A percentile compares a stretch with the other conserved stretches of the same genome.
Evolutionary conservation across 2,797 vertebrate genomes (phyloP).

Genomic region (Brotula barbata): DNA sequence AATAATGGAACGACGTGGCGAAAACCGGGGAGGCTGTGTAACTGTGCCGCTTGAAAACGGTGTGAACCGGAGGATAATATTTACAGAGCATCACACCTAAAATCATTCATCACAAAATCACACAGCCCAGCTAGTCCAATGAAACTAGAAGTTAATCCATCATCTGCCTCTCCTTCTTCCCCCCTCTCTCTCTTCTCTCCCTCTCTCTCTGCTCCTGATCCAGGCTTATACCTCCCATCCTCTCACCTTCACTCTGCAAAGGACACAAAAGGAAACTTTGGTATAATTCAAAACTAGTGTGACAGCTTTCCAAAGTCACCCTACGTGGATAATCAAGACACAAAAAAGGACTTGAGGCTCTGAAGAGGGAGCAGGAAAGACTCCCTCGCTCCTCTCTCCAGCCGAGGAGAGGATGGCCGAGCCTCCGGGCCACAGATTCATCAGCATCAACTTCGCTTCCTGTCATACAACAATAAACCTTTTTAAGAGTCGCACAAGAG

Average conservation of each 20-base stretch:
- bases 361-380: constrained; percentile 30
- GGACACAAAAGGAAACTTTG: constrained; percentile 71
- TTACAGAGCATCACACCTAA: constrained; percentile 70
- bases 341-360: constrained; percentile 49
- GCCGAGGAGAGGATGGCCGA: constrained; percentile 46
- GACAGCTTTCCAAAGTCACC: constrained; percentile 72
- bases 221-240: constrained; percentile 71
- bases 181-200: constrained; percentile 60
- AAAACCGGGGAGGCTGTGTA: constrained; percentile 21
- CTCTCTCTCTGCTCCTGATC: constrained; percentile 60
- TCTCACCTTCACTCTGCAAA: constrained; percentile 73
- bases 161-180: constrained; percentile 67
- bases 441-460: constrained; percentile 25
- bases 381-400: constrained; percentile 42
- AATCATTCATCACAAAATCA: constrained; percentile 77
- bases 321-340: constrained; percentile 57
- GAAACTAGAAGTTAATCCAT: constrained; percentile 79
- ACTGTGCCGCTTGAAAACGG: constrained; percentile 39
- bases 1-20: constrained; percentile 23
- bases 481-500: constrained; percentile 41
- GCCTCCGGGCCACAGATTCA: constrained; percentile 45
- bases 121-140: constrained; percentile 72
- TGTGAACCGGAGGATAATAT: constrained; percentile 71
- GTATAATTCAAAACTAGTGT: constrained; percentile 66
- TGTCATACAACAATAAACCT: constrained; percentile 40